Evolutionary conservation across 1,140 invertebrate genomes (phyloP), one percentile per base, ranked within the genome.

Genomic region (Reticulitermes speratus): DNA sequence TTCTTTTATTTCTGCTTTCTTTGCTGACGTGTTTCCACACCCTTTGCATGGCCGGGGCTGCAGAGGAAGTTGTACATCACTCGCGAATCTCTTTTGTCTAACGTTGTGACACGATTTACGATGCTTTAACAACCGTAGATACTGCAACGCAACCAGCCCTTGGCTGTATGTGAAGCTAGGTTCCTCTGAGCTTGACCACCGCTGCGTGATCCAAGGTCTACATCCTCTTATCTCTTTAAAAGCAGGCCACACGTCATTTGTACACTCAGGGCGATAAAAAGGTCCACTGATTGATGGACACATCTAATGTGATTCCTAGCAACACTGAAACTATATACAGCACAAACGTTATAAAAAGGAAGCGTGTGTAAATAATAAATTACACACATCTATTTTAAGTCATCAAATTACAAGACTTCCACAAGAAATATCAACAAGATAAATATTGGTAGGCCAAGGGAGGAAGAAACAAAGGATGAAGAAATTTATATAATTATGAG

Each of bases 41-140:
- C 30, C 25, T 75, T 75, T n/a, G n/a, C 25, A 75, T 11, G 16
- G n/a, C 65, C n/a, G 25, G 7, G 65, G 16, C 25, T 75, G 65
- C n/a, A 75, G n/a, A 75, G 65, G 65, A 75, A 75, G 65, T 30
- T 75, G 65, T 75, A 30, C 65, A 75, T 75, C n/a, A 75, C 65
- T 75, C 65, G 25, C 25, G 65, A 75, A 75, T 75, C 7, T 75
- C 65, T 75, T 75, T 75, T 75, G 65, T 75, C 65, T 75, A 30
- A 9, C n/a, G n/a, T 30, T 7, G 65, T 75, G 65, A 75, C 2
- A 75, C 65, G 65, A 75, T 75, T 75, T 75, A 75, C n/a, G 65
- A 75, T 30, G 25, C 9, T 9, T 25, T 75, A 8, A 25, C 9
- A 16, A 30, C 65, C 0, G n/a, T 25, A 30, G 65, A 8, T 75